A percentile compares a stretch with the other conserved stretches of the same genome.
phyloP scores from a whole-genome alignment of 2,888 invertebrate species.

The Caenorhabditis becei region DNA sequence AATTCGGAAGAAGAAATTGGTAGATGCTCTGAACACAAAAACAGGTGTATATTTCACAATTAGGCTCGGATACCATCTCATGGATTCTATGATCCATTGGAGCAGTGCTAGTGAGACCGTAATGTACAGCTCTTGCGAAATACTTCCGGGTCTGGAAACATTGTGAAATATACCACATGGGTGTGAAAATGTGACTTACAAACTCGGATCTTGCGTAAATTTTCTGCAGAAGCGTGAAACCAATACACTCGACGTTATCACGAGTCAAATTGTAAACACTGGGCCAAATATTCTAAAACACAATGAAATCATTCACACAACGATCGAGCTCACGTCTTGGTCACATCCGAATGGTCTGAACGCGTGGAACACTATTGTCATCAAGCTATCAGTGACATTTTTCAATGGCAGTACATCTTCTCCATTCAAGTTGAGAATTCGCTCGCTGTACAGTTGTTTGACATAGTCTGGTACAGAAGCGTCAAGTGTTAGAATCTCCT shows the following conservation, averaged over 20 bases:
- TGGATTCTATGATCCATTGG: conserved; percentile 52
- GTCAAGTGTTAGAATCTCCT: conserved; percentile 41
- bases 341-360: conserved; percentile 58
- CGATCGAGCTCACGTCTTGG: conserved; percentile 42
- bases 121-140: conserved; percentile 57
- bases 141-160: conserved; percentile 52
- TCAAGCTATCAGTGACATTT: conserved; percentile 30
- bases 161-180: background rate
- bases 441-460: conserved; percentile 4
- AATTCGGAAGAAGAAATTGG: conserved; percentile 43
- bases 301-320: background rate
- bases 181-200: conserved; percentile 31
- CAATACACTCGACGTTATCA: conserved; percentile 52
- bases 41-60: too few relatives aligned
- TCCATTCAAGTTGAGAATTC: conserved; percentile 5
- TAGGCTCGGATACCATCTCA: conserved; percentile 43
- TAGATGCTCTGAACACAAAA: conserved; percentile 52
- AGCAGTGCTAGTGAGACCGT: conserved; percentile 45
- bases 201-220: conserved; percentile 49
- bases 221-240: conserved; percentile 40
- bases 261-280: conserved; percentile 48
- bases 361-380: conserved; percentile 41
- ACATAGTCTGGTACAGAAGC: conserved; percentile 35
- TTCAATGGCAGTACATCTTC: background rate
- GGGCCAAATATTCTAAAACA: conserved; percentile 51